phyloP scores from a whole-genome alignment of 2,113 vertebrate genomes.

The Anarhynchus alexandrinus region DNA sequence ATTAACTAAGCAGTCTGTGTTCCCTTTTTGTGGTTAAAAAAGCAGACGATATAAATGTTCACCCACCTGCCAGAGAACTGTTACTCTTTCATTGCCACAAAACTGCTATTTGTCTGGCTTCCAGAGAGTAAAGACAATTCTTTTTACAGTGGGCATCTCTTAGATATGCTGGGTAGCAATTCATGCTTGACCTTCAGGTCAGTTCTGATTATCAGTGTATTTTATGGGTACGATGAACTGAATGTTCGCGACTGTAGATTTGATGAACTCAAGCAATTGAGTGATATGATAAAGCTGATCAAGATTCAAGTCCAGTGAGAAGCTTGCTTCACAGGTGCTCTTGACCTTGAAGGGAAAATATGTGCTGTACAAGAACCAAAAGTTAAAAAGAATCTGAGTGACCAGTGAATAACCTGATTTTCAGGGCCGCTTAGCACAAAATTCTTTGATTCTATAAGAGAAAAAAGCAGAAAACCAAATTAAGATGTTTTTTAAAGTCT shows the following conservation, averaged over 20 bases:
- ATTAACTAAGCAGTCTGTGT: background rate
- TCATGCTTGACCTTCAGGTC: background rate
- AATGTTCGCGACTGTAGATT: background rate
- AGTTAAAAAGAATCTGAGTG: background rate
- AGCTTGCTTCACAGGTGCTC: background rate
- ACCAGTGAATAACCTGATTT: background rate
- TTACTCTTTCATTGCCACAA: background rate
- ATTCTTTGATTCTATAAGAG: background rate
- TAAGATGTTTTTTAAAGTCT: background rate
- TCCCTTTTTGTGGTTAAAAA: background rate
- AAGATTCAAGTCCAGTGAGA: background rate
- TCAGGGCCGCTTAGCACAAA: background rate
- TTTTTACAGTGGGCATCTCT: background rate
- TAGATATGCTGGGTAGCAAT: background rate
- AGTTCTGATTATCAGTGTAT: background rate
- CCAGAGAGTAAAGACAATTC: background rate
- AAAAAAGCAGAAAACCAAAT: background rate
- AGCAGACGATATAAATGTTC: background rate
- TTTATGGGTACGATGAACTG: background rate
- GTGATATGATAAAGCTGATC: background rate
- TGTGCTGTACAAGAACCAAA: background rate
- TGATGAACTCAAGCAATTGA: background rate
- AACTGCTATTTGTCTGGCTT: background rate
- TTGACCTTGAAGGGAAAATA: background rate
- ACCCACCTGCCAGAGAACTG: background rate